A percentile compares a stretch with the other conserved stretches of the same genome.
Evolutionary conservation across 1,140 invertebrate species (phyloP).

Genomic region (Druon quercuslanigerum): DNA sequence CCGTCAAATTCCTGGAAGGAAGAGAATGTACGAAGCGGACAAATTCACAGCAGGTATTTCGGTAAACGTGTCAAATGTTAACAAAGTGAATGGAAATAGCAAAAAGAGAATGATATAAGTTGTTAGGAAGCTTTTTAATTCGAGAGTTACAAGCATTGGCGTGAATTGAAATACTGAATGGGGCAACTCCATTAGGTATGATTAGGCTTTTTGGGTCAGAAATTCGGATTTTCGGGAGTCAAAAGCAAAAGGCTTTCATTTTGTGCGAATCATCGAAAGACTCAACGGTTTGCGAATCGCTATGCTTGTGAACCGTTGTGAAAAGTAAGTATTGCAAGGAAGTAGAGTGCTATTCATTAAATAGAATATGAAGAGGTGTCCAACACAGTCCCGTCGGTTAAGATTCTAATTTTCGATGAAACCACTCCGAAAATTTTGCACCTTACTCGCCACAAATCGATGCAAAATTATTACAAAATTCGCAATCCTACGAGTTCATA

Average conservation of each 20-base stretch:
- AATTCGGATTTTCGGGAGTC: neutral
- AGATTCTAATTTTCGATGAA: conserved; percentile 1
- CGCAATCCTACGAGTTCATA: neutral
- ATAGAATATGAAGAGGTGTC: neutral
- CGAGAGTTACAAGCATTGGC: neutral
- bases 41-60: neutral
- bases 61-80: neutral
- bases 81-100: neutral
- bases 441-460: neutral
- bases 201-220: conserved; percentile 19
- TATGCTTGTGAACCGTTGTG: neutral
- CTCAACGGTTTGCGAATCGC: neutral
- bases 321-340: neutral
- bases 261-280: neutral
- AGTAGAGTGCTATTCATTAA: neutral
- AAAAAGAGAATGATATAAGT: neutral
- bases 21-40: neutral
- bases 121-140: neutral
- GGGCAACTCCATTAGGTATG: conserved; percentile 13
- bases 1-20: neutral
- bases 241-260: neutral
- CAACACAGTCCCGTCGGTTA: neutral
- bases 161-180: conserved; percentile 1
- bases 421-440: neutral
- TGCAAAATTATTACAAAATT: neutral